Conservation (phyloP, 2,797 vertebrate species). For the Steatocranus sp. region DNA sequence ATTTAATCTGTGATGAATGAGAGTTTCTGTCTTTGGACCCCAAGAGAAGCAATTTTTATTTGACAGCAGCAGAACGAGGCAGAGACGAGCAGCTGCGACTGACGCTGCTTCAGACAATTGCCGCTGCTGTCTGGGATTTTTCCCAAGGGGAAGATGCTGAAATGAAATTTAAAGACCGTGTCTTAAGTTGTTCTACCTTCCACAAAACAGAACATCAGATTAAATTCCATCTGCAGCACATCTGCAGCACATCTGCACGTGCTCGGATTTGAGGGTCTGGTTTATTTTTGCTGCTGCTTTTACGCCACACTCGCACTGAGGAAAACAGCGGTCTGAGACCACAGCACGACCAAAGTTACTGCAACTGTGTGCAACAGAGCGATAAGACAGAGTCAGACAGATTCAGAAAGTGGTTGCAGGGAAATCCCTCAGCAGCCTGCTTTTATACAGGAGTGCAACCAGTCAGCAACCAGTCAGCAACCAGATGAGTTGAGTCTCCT, state of each 20-base stretch:
- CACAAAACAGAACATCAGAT: neutral
- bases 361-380: neutral
- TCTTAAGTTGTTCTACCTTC: neutral
- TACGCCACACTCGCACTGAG: neutral
- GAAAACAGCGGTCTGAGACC: neutral
- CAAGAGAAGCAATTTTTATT: neutral
- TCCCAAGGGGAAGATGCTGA: neutral
- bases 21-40: constrained; percentile 3
- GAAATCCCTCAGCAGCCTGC: neutral
- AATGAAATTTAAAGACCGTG: neutral
- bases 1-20: constrained; percentile 4
- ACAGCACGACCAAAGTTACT: neutral
- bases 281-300: neutral
- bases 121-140: neutral
- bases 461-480: accelerated
- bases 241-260: neutral
- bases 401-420: neutral
- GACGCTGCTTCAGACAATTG: neutral
- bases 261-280: neutral
- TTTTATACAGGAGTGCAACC: neutral
- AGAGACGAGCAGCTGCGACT: neutral
- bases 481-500: neutral
- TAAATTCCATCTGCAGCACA: neutral
- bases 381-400: neutral
- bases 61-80: neutral